These are phyloP conservation scores for Stomatorhinus ivindoensis DNA, from an alignment of 2,113 vertebrate genomes.

Conservation along the genomic window DNA sequence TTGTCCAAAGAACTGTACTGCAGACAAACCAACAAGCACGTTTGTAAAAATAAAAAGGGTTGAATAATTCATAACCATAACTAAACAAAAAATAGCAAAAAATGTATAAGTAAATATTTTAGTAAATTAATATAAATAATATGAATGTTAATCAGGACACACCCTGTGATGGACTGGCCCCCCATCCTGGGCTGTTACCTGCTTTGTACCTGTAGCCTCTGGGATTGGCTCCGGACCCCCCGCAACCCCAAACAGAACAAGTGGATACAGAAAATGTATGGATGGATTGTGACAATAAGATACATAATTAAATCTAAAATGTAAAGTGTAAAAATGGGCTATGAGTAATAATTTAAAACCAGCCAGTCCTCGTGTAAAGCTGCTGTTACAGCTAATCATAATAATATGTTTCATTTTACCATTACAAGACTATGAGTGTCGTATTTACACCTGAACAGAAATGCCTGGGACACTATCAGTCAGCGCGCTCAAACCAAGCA, in stretches of 20 bases:
- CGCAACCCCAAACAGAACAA: neutral
- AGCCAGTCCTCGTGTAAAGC: neutral
- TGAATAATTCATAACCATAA: neutral
- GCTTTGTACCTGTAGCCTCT: neutral
- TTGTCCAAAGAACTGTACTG: neutral
- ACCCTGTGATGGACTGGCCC: neutral
- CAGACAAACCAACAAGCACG: neutral
- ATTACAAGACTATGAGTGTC: neutral
- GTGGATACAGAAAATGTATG: neutral
- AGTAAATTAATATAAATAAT: neutral
- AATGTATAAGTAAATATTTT: neutral
- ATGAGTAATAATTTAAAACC: neutral
- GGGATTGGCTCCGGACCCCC: neutral
- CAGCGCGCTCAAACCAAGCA: neutral
- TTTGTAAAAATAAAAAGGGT: neutral
- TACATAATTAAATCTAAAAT: neutral
- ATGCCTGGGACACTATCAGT: neutral
- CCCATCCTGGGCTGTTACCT: neutral
- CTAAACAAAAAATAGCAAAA: neutral
- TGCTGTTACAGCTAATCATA: neutral
- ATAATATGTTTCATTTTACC: neutral
- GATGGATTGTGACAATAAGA: neutral
- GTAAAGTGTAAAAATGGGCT: neutral
- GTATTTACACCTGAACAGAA: neutral
- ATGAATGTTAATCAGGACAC: neutral